Percentiles rank a stretch among this genome's conserved stretches.
These are phyloP conservation scores for Prosopocoilus inquinatus DNA, from an alignment of 2,888 invertebrate genomes.

Conservation along the genomic window DNA sequence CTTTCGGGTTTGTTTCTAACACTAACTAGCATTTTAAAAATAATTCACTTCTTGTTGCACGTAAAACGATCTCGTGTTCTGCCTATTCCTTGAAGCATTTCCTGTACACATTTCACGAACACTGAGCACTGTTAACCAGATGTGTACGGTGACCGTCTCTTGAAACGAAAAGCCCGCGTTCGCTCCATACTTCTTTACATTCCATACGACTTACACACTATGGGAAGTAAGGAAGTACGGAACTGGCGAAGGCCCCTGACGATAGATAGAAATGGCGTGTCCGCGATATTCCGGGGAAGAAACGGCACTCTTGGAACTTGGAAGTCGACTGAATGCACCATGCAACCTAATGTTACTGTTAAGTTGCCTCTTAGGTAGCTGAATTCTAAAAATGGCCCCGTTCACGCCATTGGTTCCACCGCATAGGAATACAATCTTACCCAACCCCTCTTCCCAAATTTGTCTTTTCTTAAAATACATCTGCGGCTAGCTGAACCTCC, in stretches of 20 bases:
- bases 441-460: slow-evolving; percentile 65
- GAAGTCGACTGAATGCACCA: slow-evolving; percentile 29
- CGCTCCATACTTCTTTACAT: slow-evolving; percentile 98
- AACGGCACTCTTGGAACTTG: slow-evolving; percentile 5
- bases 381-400: slow-evolving; percentile 52
- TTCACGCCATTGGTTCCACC: slow-evolving; percentile 46
- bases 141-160: slow-evolving; percentile 7
- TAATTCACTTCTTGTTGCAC: no score
- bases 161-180: slow-evolving; percentile 36
- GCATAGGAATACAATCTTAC: slow-evolving; percentile 35
- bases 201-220: slow-evolving; percentile 86
- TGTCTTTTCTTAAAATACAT: slow-evolving; percentile 78
- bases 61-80: no score
- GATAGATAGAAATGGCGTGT: background rate
- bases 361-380: slow-evolving; percentile 43
- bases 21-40: no score
- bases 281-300: background rate
- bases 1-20: no score
- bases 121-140: slow-evolving; percentile 22
- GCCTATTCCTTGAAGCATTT: slow-evolving; percentile 3
- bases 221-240: slow-evolving; percentile 97
- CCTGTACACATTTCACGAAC: slow-evolving; percentile 14
- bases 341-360: slow-evolving; percentile 39
- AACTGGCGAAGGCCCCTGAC: slow-evolving; percentile 55
- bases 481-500: slow-evolving; percentile 50